Percentiles rank a stretch among this genome's conserved stretches.
Evolutionary conservation across 2,888 invertebrate genomes (phyloP).

Genomic region (Drosophila sordidula): DNA sequence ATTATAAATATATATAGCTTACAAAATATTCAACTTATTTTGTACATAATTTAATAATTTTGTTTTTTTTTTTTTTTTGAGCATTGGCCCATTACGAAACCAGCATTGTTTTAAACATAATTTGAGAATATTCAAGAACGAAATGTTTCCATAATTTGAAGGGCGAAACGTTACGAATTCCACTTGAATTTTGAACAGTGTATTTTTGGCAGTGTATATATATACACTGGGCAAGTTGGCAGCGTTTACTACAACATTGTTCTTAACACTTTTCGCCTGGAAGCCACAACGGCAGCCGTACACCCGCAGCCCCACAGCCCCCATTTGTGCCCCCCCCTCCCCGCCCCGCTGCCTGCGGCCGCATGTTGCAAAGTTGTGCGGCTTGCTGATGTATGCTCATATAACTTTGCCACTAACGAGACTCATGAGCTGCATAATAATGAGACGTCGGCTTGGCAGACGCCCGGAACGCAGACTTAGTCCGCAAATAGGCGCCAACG

Average conservation of each 20-base stretch:
- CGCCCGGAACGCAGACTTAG: constrained; percentile 32
- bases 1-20: too few relatives aligned
- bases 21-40: too few relatives aligned
- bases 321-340: neutral
- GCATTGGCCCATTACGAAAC: too few relatives aligned
- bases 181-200: neutral
- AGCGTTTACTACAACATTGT: constrained; percentile 72
- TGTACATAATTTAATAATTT: too few relatives aligned
- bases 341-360: constrained; percentile 9
- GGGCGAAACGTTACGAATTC: too few relatives aligned
- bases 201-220: neutral
- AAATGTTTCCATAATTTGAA: too few relatives aligned
- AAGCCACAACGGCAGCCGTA: constrained; percentile 39
- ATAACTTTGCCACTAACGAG: constrained; percentile 80
- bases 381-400: constrained; percentile 76
- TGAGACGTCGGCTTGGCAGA: constrained; percentile 47
- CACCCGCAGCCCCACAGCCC: neutral
- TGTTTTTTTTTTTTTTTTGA: too few relatives aligned
- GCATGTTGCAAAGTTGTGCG: constrained; percentile 75
- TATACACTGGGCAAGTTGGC: constrained; percentile 56
- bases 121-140: too few relatives aligned
- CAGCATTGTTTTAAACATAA: too few relatives aligned
- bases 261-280: constrained; percentile 76
- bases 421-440: constrained; percentile 79
- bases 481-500: constrained; percentile 60